Base-by-base conservation (phyloP, 2,113 vertebrate species). In the Ochotona curzoniae region DNA sequence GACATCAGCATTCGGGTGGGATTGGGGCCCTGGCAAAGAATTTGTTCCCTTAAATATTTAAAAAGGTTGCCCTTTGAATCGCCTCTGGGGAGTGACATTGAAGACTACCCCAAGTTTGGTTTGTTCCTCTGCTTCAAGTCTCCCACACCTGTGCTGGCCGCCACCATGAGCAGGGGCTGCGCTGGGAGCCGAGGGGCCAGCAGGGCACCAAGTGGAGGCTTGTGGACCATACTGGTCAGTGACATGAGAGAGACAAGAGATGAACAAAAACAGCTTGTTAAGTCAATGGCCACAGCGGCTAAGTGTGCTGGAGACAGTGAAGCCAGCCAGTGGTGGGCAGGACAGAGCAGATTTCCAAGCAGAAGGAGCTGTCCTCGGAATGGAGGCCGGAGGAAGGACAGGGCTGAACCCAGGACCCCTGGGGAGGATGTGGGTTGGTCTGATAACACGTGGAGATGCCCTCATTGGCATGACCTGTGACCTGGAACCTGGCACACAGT, bases 241-340 rank as follows among this genome's bases (percentile, higher is more conserved):
- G 38, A 44, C 38, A 44, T 44, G 38, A 44, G 38, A 44, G 38
- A 44, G 44, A 44, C 73, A 28, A 14, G 63, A 60, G 35, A 73
- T 20, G 3, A 23, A 15, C 0, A 21, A 2, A 63, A 80, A 28
- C 11, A 60, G 14, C 7, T 17, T 12, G 7, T 1, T 1, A 20
- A 17, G 38, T 44, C 38, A 44, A 44, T 44, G 38, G 38, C 38
- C 38, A 6, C 38, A 44, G 38, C 38, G 38, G 38, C 38, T 44
- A 44, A 44, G 38, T 0, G 2, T 12, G 13, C 51, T 8, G 30
- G n/a, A 38, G 28, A 28, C 32, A n/a, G 14, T 4, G 21, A 5
- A n/a, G n/a, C 8, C 0, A 2, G 18, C 15, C 0, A 38, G 67
- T 26, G 38, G 26, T 8, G 0, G 1, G 0, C 30, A 2, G 8